phyloP scores from a whole-genome alignment of 2,888 invertebrate species.

The Stenoptilia bipunctidactyla region DNA sequence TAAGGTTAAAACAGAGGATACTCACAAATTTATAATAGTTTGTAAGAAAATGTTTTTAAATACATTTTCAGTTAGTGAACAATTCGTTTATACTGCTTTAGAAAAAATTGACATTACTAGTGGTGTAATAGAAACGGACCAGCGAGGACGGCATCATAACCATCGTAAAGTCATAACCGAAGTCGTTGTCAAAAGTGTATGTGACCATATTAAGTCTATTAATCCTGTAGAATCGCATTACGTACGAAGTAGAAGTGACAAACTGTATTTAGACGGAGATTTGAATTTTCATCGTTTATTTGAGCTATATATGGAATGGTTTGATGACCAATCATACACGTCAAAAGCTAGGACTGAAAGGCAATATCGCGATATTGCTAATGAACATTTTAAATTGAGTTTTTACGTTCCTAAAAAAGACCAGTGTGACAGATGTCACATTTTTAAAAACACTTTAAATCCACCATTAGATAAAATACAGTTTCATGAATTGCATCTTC shows the following conservation, averaged over 20 bases:
- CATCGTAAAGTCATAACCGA: no score
- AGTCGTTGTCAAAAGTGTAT: background rate
- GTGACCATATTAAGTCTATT: conserved; percentile 2
- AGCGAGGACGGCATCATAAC: no score
- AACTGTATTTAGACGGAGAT: conserved; percentile 11
- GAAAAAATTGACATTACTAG: no score
- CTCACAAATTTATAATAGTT: no score
- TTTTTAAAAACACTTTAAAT: conserved; percentile 4
- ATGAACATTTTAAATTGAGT: conserved; percentile 10
- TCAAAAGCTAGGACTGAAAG: conserved; percentile 8
- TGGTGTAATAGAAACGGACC: no score
- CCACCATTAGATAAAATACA: conserved; percentile 5
- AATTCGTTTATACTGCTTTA: no score
- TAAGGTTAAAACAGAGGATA: no score
- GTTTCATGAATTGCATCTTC: conserved; percentile 4
- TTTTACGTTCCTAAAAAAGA: conserved; percentile 11
- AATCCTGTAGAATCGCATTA: conserved; percentile 3
- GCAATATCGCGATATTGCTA: conserved; percentile 13
- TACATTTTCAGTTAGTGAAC: no score
- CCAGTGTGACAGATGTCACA: conserved; percentile 11
- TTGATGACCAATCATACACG: conserved; percentile 9
- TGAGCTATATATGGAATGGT: conserved; percentile 14
- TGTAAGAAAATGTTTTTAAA: no score
- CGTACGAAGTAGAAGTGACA: background rate
- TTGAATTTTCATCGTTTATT: conserved; percentile 13